Conservation (phyloP, 2,113 vertebrate genomes). For the Cyrtonyx montezumae region DNA sequence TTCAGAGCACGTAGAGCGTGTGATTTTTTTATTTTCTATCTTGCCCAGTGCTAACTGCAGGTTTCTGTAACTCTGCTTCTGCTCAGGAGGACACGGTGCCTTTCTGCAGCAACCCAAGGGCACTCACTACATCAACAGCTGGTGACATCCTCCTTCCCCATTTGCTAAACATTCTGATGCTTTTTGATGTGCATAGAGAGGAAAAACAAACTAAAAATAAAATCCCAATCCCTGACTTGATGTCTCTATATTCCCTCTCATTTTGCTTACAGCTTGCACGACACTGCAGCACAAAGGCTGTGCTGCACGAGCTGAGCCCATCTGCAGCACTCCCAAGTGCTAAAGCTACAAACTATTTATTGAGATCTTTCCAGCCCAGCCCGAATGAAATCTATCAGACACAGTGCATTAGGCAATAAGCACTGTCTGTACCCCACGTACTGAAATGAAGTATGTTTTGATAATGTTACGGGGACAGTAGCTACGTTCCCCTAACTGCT, state of each 20-base stretch:
- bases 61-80: neutral
- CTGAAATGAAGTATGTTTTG: neutral
- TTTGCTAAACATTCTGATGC: neutral
- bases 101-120: neutral
- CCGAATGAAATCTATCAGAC: neutral
- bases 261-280: neutral
- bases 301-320: fast-evolving
- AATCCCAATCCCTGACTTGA: neutral
- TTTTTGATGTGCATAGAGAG: neutral
- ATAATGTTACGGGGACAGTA: neutral
- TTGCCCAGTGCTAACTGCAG: neutral
- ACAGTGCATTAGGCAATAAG: neutral
- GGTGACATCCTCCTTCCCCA: neutral
- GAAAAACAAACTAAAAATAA: neutral
- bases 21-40: neutral
- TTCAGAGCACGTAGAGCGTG: fast-evolving
- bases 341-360: neutral
- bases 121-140: neutral
- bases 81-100: neutral
- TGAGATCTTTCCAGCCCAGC: neutral
- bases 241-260: neutral
- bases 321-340: neutral
- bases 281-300: fast-evolving
- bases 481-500: neutral
- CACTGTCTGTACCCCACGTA: neutral